These are phyloP conservation scores for Pemphigus obesinymphae DNA, from an alignment of 1,140 invertebrate species.

Conservation along the genomic window DNA sequence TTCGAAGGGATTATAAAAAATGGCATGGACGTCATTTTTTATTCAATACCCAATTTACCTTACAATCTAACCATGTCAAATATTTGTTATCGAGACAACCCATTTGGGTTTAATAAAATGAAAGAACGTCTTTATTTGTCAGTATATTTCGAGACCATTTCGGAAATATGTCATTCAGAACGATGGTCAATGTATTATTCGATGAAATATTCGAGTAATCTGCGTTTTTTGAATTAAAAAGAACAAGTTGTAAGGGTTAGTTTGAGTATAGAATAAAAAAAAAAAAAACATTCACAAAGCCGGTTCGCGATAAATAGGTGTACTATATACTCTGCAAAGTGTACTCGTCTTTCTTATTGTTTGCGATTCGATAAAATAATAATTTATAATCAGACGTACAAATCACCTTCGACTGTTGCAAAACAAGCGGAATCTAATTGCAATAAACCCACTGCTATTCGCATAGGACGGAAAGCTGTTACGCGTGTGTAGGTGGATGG, in stretches of 20 bases:
- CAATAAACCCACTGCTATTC: not conserved
- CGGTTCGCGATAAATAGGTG: not conserved
- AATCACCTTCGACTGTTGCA: not conserved
- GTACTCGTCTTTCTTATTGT: not conserved
- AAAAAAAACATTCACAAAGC: not conserved
- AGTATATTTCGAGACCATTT: not conserved
- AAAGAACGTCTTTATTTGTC: not conserved
- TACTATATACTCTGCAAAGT: not conserved
- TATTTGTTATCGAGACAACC: not conserved
- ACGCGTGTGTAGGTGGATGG: too few species aligned
- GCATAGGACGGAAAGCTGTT: not conserved
- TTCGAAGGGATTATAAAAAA: not conserved
- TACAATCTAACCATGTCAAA: not conserved
- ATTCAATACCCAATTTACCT: not conserved
- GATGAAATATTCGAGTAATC: not conserved
- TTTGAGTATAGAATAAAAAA: not conserved
- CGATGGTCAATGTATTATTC: not conserved
- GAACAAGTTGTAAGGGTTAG: not conserved
- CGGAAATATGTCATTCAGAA: not conserved
- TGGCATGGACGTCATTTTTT: not conserved
- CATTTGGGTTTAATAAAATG: not conserved
- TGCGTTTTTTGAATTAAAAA: not conserved
- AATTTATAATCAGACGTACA: not conserved
- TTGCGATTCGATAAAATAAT: not conserved
- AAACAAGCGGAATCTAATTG: slow-evolving; percentile 14